Base-by-base conservation (phyloP, 2,113 vertebrate genomes). In the Butorides virescens region DNA sequence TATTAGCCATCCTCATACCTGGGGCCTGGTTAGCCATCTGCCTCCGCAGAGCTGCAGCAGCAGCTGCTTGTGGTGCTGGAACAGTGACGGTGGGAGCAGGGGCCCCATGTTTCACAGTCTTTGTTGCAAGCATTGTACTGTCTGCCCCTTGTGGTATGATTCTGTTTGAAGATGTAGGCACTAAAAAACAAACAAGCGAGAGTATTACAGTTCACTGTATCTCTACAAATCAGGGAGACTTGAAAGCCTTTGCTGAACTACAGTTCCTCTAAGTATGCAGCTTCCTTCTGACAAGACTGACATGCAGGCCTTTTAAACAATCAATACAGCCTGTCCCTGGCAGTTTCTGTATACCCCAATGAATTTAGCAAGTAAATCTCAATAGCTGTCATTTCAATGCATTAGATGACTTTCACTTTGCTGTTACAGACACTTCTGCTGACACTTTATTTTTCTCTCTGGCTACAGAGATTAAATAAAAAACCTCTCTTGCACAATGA, bases 61-160 rank as follows among this genome's bases (percentile, higher is more conserved):
- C 99, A 26, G 99, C 99, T 7, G 99, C 99, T 73, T 99, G 99
- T 7, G 99, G 98, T 34, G 99, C 99, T 5, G 99, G 97, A 50
- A 99, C 92, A n/a, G 98, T 94, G 86, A 98, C 98, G 21, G 98
- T 97, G 21, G 98, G 87, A 63, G 98, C 97, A 12, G 99, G 99
- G 2, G 99, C 99, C 6, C 99, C 99, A 0, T 99, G 99, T 83
- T 99, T 99, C 73, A 99, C 99, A 0, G 99, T 99, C 97, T 99
- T 99, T 18, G 99, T 99, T 36, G 98, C 99, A 20, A 99, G 98
- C 94, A 99, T 98, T 4, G 99, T 99, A 96, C 99, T 99, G 30
- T 99, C 99, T 5, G 99, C 99, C 10, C 99, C 99, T 3, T 98
- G 98, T 29, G 99, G 98, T 94, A 98, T 98, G 87, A 98, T 89